Evolutionary conservation across 2,888 invertebrate genomes (phyloP), one percentile per base, ranked within the genome.

Genomic region (Ormyrus pomaceus): DNA sequence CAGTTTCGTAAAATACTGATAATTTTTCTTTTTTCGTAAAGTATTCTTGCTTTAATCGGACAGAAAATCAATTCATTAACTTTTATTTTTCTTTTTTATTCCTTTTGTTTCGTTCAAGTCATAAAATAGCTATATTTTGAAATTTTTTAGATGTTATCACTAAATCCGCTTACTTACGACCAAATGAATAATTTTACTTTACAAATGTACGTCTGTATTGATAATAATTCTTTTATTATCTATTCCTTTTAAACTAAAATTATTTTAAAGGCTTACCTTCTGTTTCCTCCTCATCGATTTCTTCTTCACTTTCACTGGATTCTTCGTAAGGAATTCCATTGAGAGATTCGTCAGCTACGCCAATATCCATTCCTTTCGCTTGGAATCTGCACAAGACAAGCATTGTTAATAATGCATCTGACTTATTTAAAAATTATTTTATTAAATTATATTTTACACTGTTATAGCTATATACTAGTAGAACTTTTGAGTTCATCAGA

Each of bases 361-460:
- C 96, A 71, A 95, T 93, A 84, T 95, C 95, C 95, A 95, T 95
- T 11, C 95, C 95, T 91, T 95, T 95, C 66, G 95, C 94, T 89
- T 96, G 95, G 91, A 96, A 95, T 91, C 95, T 95, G 86, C 84
- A 87, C 55, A 84, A 79, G 65, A 79, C 64, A 72, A 74, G 71
- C 72, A 77, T 76, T 70, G 66, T 84, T 76, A 78, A 82, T 80
- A 85, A 85, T 78, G 82, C 81, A 71, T 58, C 45, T 19, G 19
- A 19, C 46, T 46, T 19, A 51, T 53, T 19, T 71, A 71, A 80
- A 82, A 77, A 82, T 50, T 61, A 76, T 73, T 19, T 19, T 19
- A 19, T 19, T 19, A 19, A 19, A 19, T 19, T 19, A 19, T 19
- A 19, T 19, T 19, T 19, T 19, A 19, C 19, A 19, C 19, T 19